Evolutionary conservation across 2,797 vertebrate species (phyloP).

Genomic region (Acrossocheilus fasciatus): DNA sequence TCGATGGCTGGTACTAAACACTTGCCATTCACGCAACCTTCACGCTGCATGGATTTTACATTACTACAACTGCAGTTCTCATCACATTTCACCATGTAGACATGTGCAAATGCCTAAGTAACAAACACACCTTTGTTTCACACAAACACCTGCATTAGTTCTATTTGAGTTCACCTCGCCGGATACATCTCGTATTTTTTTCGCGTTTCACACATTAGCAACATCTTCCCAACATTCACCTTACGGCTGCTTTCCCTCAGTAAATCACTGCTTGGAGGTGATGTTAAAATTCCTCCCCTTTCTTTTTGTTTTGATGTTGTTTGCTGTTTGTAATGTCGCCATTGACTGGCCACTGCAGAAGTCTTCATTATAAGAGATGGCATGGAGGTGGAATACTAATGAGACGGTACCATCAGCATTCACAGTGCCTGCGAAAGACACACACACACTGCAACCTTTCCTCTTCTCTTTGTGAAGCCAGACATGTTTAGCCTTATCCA

Average conservation of each 20-base stretch:
- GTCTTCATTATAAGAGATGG: constrained; percentile 60
- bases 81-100: constrained; percentile 1
- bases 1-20: constrained; percentile 23
- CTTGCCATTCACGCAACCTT: background rate
- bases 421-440: background rate
- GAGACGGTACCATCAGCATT: constrained; percentile 51
- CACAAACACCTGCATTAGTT: constrained; percentile 29
- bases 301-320: constrained; percentile 40
- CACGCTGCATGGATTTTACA: constrained; percentile 27
- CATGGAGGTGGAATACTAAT: constrained; percentile 58
- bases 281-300: constrained; percentile 35
- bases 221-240: constrained; percentile 16
- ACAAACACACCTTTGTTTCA: constrained; percentile 13
- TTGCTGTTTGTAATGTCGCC: constrained; percentile 52
- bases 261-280: constrained; percentile 17
- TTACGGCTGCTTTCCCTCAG: background rate
- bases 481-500: background rate
- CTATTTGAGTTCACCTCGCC: constrained; percentile 3
- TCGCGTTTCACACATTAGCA: constrained; percentile 17
- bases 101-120: constrained; percentile 1
- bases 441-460: constrained; percentile 3
- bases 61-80: background rate
- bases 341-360: constrained; percentile 58
- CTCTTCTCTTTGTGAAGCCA: background rate
- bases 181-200: background rate